phyloP scores from a whole-genome alignment of 1,140 invertebrate species.

The Nixonia krombeini region DNA sequence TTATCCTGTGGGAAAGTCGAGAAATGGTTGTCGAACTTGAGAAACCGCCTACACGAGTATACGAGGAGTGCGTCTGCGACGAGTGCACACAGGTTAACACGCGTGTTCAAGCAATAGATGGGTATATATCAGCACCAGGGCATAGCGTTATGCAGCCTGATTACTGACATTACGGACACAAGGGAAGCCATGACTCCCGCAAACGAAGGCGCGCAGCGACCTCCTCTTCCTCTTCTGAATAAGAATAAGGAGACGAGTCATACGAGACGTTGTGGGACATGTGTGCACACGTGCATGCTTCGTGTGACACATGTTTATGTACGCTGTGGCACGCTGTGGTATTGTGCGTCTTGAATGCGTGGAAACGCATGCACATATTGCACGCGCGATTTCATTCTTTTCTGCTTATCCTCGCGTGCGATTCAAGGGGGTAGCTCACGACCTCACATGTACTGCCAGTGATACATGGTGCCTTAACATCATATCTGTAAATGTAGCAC shows the following conservation, averaged over 20 bases:
- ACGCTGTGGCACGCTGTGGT: background rate
- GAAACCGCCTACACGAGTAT: background rate
- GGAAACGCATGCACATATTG: conserved; percentile 2
- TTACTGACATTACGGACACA: conserved; percentile 2
- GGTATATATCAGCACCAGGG: background rate
- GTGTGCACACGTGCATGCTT: background rate
- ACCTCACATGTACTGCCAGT: background rate
- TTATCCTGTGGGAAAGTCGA: background rate
- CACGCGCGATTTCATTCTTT: conserved; percentile 4
- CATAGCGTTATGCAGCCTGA: background rate
- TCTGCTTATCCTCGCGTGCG: background rate
- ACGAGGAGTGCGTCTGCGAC: background rate
- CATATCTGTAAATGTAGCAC: too few relatives aligned
- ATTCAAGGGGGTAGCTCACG: background rate
- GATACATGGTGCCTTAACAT: background rate
- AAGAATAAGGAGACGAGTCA: conserved; percentile 6
- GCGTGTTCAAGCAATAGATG: conserved; percentile 1
- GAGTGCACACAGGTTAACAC: background rate
- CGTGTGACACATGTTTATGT: conserved; percentile 2
- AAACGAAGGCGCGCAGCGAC: background rate
- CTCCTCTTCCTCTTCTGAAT: conserved; percentile 10
- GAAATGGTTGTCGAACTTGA: conserved; percentile 1
- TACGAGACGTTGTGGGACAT: background rate
- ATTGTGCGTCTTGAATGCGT: background rate
- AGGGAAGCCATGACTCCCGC: conserved; percentile 4